These are phyloP conservation scores for Montipora efflorescens DNA, from an alignment of 64 coral and sea anemone genomes.

Conservation along the genomic window DNA sequence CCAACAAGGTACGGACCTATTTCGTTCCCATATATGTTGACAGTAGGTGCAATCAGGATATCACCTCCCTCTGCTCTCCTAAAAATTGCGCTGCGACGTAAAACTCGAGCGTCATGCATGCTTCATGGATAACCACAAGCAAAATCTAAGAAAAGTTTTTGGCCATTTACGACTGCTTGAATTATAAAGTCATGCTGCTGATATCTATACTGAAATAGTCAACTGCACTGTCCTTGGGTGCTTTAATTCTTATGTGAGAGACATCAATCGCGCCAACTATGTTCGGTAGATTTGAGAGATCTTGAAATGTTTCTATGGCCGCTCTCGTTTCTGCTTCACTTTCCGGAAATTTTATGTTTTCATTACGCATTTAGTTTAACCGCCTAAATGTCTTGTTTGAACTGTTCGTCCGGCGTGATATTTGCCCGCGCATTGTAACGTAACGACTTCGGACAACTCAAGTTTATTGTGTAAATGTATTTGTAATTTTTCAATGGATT, in stretches of 20 bases:
- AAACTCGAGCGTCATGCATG: conserved; percentile 3
- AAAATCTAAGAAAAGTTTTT: background rate
- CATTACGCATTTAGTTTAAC: background rate
- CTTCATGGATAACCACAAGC: background rate
- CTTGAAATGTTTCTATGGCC: background rate
- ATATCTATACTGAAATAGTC: background rate
- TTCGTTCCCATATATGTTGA: background rate
- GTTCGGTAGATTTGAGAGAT: background rate
- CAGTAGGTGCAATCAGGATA: background rate
- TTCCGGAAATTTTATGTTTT: conserved; percentile 1
- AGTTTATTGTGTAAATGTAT: too few relatives aligned
- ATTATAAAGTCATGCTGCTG: background rate
- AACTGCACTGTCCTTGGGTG: conserved; percentile 1
- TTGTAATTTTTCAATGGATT: too few relatives aligned
- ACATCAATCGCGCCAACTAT: background rate
- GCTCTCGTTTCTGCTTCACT: background rate
- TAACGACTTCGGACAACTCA: too few relatives aligned
- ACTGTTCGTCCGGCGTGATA: too few relatives aligned
- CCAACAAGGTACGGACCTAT: background rate
- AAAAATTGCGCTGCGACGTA: background rate
- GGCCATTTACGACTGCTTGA: background rate
- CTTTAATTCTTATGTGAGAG: background rate
- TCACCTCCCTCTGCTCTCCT: background rate
- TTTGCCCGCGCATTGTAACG: too few relatives aligned
- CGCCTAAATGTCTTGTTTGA: background rate